A percentile compares a stretch with the other conserved stretches of the same genome.
Conservation (phyloP, 2,888 invertebrate genomes). For the Augiades crinisus region DNA sequence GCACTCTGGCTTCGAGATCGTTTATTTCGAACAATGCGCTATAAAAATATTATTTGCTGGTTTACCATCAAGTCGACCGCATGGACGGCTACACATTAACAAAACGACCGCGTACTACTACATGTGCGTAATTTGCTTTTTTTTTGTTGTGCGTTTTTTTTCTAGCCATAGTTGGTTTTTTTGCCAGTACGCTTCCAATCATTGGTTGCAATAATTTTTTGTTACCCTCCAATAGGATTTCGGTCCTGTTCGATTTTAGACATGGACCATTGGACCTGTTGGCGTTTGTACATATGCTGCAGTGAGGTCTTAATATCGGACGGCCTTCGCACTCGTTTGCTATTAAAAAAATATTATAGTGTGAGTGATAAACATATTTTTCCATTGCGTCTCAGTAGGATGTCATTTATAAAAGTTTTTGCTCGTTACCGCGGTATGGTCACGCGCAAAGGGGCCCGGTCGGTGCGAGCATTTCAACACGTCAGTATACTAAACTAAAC, state of each 20-base stretch:
- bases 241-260: too few relatives aligned
- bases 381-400: constrained; percentile 45
- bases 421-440: constrained; percentile 70
- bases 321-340: too few relatives aligned
- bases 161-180: too few relatives aligned
- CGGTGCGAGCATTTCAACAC: constrained; percentile 2
- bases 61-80: constrained; percentile 5
- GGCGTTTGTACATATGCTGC: too few relatives aligned
- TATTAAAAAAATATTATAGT: neutral
- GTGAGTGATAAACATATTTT: constrained; percentile 38
- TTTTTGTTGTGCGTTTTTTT: constrained; percentile 3
- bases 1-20: constrained; percentile 6
- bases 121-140: too few relatives aligned
- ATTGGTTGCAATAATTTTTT: too few relatives aligned
- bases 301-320: too few relatives aligned
- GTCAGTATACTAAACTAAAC: neutral
- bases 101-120: neutral
- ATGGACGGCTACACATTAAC: neutral
- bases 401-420: constrained; percentile 66
- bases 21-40: constrained; percentile 12
- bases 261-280: too few relatives aligned
- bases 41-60: constrained; percentile 13
- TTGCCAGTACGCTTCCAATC: too few relatives aligned
- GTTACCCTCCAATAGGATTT: too few relatives aligned
- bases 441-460: constrained; percentile 45